These are phyloP conservation scores for Nannoperca obscura DNA, from an alignment of 2,797 vertebrate species.

Conservation along the genomic window DNA sequence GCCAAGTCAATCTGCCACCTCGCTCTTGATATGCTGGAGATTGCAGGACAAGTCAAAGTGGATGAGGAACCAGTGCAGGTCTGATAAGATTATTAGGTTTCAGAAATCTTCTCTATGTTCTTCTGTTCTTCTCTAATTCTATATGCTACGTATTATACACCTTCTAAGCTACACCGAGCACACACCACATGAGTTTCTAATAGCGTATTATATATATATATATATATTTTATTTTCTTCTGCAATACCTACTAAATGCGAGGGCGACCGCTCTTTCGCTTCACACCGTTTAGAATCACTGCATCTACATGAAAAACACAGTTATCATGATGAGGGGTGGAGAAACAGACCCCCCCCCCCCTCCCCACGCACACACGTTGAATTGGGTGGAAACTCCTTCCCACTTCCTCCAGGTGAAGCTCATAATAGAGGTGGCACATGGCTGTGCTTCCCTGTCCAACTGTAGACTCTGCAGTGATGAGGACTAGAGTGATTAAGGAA, in stretches of 20 bases:
- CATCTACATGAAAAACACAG: not conserved
- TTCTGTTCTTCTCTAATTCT: no score
- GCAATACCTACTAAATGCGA: not conserved
- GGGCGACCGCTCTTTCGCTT: not conserved
- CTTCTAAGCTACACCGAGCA: not conserved
- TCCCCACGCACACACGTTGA: not conserved
- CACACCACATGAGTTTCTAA: not conserved
- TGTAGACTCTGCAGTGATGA: not conserved
- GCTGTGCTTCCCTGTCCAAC: not conserved
- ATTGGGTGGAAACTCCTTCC: not conserved
- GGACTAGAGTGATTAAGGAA: no score
- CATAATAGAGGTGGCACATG: not conserved
- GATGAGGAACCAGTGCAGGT: conserved; percentile 97
- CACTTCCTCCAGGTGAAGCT: not conserved
- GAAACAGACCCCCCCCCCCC: not conserved
- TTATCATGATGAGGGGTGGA: not conserved
- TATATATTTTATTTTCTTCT: not conserved
- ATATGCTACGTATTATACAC: not conserved
- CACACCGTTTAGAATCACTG: not conserved
- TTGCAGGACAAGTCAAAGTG: conserved; percentile 97
- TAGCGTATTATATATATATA: not conserved
- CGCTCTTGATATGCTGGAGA: conserved; percentile 99
- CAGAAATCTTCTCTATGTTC: no score
- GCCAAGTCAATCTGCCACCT: conserved; percentile 97
- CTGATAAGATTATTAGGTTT: conserved; percentile 12